A percentile compares a stretch with the other conserved stretches of the same genome.
These are phyloP conservation scores for Spinus olivaceus DNA, from an alignment of 2,797 vertebrate genomes.

Conservation along the genomic window DNA sequence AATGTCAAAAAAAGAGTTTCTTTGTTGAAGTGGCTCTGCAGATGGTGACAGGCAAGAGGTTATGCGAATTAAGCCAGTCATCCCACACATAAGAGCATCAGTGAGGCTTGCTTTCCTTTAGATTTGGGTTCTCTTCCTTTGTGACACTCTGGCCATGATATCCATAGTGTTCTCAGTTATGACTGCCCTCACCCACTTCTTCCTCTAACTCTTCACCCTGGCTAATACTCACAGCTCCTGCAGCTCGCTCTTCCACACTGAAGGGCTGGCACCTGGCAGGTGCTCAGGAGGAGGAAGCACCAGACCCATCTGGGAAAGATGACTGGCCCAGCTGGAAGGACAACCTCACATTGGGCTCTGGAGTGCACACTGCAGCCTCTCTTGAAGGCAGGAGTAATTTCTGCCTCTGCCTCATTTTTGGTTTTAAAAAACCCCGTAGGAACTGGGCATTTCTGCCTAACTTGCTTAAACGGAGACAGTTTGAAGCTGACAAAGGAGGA, in stretches of 20 bases:
- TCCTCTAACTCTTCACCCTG: background rate
- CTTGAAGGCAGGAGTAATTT: background rate
- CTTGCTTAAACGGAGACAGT: background rate
- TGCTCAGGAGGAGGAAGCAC: background rate
- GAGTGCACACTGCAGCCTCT: background rate
- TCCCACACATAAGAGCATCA: background rate
- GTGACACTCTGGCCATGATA: background rate
- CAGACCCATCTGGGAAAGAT: background rate
- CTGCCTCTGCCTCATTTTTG: background rate
- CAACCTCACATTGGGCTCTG: fast-evolving
- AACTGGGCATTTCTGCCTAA: background rate
- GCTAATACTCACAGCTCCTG: background rate
- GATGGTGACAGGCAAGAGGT: background rate
- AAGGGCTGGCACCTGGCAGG: background rate
- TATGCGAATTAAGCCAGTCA: background rate
- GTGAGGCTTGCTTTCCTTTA: background rate
- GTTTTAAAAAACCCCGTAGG: background rate
- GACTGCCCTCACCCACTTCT: background rate
- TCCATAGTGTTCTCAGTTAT: background rate
- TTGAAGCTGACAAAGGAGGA: background rate
- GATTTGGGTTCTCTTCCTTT: background rate
- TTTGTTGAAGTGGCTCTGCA: background rate
- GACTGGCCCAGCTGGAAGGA: background rate
- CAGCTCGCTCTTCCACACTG: background rate
- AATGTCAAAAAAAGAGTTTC: background rate